Conservation (phyloP, 1,140 invertebrate genomes). For the Chironomus striatipennis region DNA sequence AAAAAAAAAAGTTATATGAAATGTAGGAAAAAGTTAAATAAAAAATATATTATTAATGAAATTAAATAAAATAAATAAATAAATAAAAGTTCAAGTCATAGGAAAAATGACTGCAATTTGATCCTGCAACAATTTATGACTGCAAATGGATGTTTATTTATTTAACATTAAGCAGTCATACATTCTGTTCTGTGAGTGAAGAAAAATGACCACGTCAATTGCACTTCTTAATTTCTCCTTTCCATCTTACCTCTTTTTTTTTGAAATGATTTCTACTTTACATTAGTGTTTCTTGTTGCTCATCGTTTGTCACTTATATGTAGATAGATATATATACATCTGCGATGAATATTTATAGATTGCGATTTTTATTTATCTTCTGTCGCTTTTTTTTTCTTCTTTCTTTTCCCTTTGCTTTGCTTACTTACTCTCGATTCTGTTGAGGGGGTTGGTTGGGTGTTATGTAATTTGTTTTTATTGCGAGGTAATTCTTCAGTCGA, state of each 20-base stretch:
- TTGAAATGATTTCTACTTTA: no score
- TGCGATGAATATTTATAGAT: constrained; percentile 16
- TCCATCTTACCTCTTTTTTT: neutral
- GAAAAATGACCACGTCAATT: neutral
- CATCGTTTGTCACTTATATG: neutral
- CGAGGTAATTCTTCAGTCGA: no score
- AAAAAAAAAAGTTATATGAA: no score
- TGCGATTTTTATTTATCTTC: constrained; percentile 11
- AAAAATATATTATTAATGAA: no score
- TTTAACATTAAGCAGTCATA: neutral
- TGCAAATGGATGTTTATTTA: neutral
- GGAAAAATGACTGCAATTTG: neutral
- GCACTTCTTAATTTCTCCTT: neutral
- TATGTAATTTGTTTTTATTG: no score
- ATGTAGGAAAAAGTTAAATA: no score
- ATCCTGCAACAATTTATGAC: neutral
- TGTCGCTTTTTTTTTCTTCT: neutral
- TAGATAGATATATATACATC: constrained; percentile 11
- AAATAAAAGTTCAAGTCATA: neutral
- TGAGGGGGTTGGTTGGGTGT: no score
- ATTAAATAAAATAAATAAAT: no score
- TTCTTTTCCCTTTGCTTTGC: no score
- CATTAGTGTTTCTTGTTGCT: no score
- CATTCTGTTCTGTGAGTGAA: neutral
- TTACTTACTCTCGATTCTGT: no score